Evolutionary conservation across 1,140 invertebrate species (phyloP).

Genomic region (Caenorhabditis briggsae): DNA sequence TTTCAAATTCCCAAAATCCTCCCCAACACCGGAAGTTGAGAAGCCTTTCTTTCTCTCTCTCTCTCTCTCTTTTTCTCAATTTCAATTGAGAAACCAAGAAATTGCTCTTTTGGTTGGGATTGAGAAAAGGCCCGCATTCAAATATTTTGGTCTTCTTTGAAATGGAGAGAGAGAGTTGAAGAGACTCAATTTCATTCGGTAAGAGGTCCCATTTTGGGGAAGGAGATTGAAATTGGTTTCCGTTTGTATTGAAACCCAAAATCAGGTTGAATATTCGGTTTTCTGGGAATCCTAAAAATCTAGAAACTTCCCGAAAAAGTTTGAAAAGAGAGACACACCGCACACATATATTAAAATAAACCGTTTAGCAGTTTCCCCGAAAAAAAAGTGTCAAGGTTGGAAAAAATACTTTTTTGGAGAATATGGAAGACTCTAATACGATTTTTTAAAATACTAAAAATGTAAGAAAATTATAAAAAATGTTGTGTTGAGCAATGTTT

Average conservation of each 20-base stretch:
- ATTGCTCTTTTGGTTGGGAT: conserved; percentile 5
- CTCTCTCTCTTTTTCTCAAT: too few species aligned
- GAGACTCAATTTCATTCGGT: background rate
- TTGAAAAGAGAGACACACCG: background rate
- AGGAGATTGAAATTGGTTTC: too few species aligned
- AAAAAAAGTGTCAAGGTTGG: background rate
- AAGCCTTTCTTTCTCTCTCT: too few species aligned
- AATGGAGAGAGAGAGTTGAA: background rate
- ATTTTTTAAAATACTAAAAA: too few species aligned
- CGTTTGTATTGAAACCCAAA: too few species aligned
- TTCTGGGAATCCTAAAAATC: background rate
- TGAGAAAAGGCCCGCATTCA: background rate
- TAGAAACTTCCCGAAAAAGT: background rate
- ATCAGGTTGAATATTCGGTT: too few species aligned
- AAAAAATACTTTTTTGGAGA: background rate
- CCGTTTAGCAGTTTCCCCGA: background rate
- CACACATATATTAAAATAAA: conserved; percentile 52
- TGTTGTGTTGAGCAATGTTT: too few species aligned
- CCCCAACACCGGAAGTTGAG: conserved; percentile 4
- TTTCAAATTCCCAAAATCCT: background rate
- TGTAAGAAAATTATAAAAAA: too few species aligned
- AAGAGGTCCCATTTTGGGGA: too few species aligned
- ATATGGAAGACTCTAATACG: too few species aligned
- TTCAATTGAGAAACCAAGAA: background rate
- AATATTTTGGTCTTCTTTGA: background rate